phyloP scores from a whole-genome alignment of 2,113 vertebrate genomes.

The Onychorhynchus coronatus region DNA sequence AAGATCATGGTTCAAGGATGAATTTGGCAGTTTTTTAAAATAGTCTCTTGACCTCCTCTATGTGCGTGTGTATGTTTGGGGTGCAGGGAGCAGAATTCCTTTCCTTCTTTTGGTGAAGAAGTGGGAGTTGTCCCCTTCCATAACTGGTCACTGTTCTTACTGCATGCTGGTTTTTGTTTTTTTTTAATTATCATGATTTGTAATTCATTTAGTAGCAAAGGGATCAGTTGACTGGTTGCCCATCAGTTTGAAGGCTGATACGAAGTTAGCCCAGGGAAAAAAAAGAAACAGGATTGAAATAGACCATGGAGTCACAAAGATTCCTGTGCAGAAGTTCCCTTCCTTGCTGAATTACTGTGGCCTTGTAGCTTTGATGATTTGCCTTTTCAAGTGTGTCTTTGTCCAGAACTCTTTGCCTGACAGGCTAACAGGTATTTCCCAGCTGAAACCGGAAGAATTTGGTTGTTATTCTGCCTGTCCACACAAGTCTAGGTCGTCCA shows the following conservation, averaged over 20 bases:
- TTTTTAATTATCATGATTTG: neutral
- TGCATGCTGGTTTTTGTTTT: neutral
- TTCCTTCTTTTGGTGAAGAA: constrained; percentile 22
- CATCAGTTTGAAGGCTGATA: neutral
- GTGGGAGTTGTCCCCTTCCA: neutral
- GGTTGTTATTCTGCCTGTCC: constrained; percentile 11
- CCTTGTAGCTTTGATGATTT: constrained; percentile 42
- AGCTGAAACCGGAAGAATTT: constrained; percentile 39
- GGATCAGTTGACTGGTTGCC: constrained; percentile 3
- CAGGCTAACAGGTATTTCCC: constrained; percentile 39
- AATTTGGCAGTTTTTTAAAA: constrained; percentile 55
- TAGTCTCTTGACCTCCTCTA: constrained; percentile 56
- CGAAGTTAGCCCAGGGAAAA: neutral
- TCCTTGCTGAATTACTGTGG: constrained; percentile 30
- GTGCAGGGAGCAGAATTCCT: constrained; percentile 50
- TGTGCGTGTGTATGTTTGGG: constrained; percentile 36
- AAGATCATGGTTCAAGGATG: constrained; percentile 65
- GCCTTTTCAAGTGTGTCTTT: constrained; percentile 49
- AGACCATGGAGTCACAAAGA: neutral
- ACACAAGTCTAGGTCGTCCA: no score
- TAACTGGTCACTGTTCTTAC: constrained; percentile 41
- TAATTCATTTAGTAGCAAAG: constrained; percentile 43
- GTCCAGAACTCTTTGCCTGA: constrained; percentile 25
- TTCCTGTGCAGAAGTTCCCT: neutral
- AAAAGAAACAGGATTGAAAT: neutral